A percentile compares a stretch with the other conserved stretches of the same genome.
Evolutionary conservation across 1,140 invertebrate genomes (phyloP).

Genomic region (Aphaenogaster ashmeadi): DNA sequence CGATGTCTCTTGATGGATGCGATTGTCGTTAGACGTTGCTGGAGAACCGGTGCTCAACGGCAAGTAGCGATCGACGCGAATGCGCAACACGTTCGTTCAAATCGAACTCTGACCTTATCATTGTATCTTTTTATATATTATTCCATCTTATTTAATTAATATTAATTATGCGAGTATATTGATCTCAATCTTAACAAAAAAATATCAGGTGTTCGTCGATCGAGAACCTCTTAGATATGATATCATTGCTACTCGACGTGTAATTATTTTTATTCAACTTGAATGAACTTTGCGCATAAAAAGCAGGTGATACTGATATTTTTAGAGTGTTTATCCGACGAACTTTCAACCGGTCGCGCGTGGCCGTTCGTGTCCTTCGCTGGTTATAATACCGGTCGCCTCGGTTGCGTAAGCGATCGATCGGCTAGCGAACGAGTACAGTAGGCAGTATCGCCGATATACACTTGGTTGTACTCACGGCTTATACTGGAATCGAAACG

Average conservation of each 20-base stretch:
- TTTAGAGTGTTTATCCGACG: slow-evolving; percentile 76
- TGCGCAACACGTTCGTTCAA: slow-evolving; percentile 35
- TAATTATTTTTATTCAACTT: not conserved
- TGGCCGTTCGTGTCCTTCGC: slow-evolving; percentile 83
- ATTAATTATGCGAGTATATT: not conserved
- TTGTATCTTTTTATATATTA: not conserved
- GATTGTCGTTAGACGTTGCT: slow-evolving; percentile 85
- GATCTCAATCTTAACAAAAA: not conserved
- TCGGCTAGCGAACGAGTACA: slow-evolving; percentile 80
- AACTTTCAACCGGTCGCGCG: slow-evolving; percentile 80
- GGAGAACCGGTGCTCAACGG: slow-evolving; percentile 82
- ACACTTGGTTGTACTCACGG: slow-evolving; percentile 60
- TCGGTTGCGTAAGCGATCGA: slow-evolving; percentile 84
- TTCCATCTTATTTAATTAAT: not conserved
- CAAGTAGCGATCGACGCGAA: slow-evolving; percentile 72
- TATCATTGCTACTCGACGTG: not conserved
- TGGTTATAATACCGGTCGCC: slow-evolving; percentile 83
- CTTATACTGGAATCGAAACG: slow-evolving; percentile 70
- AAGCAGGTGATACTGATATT: slow-evolving; percentile 59
- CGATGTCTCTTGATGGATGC: slow-evolving; percentile 85
- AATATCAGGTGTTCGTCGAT: not conserved
- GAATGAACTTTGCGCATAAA: not conserved
- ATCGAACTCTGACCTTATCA: not conserved
- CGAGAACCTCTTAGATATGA: not conserved
- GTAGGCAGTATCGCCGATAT: slow-evolving; percentile 72